Percentiles rank a stretch among this genome's conserved stretches.
These are phyloP conservation scores for Chloroclystis v-ata DNA, from an alignment of 2,888 invertebrate species.

Conservation along the genomic window DNA sequence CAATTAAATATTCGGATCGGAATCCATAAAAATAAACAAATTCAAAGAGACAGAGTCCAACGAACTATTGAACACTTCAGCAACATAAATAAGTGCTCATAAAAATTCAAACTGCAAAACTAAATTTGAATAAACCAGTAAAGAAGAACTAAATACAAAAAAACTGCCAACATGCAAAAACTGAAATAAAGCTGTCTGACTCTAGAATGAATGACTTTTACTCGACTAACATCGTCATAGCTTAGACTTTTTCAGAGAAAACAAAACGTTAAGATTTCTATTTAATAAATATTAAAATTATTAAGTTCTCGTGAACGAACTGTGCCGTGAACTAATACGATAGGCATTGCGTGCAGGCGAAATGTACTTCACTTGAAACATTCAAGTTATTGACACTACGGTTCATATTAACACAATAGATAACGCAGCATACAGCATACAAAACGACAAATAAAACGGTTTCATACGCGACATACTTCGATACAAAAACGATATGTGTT, in stretches of 20 bases:
- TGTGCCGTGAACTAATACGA: too few relatives aligned
- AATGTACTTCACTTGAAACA: neutral
- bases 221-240: too few relatives aligned
- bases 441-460: constrained; percentile 56
- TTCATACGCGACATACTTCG: constrained; percentile 44
- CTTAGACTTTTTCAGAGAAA: too few relatives aligned
- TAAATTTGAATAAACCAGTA: constrained; percentile 11
- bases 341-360: too few relatives aligned
- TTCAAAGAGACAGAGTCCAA: constrained; percentile 17
- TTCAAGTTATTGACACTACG: constrained; percentile 48
- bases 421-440: constrained; percentile 55
- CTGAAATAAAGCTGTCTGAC: neutral
- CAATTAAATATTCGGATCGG: too few relatives aligned
- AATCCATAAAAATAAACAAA: constrained; percentile 1
- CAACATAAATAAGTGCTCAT: constrained; percentile 6
- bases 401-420: constrained; percentile 61
- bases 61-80: constrained; percentile 21
- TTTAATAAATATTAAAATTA: too few relatives aligned
- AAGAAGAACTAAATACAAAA: neutral
- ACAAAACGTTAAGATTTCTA: too few relatives aligned
- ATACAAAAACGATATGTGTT: constrained; percentile 40
- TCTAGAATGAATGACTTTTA: too few relatives aligned
- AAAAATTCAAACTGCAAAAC: constrained; percentile 13
- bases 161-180: neutral
- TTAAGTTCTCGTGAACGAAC: too few relatives aligned